These are phyloP conservation scores for Sympetrum striolatum DNA, from an alignment of 2,888 invertebrate genomes.

Conservation along the genomic window DNA sequence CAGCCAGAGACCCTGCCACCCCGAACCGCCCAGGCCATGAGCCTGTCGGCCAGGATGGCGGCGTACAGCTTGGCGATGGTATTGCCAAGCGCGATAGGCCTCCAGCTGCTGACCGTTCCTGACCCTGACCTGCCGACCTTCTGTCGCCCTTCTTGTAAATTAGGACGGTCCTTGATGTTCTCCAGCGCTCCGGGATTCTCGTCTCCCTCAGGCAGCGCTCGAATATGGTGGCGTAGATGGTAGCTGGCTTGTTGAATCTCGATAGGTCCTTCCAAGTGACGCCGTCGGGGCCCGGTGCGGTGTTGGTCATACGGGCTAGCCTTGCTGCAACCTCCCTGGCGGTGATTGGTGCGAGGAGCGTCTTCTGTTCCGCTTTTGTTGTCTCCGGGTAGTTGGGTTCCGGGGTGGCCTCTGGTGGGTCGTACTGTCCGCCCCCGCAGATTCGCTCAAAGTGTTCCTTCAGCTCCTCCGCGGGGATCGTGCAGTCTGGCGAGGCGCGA, in stretches of 20 bases:
- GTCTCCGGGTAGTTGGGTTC: too few relatives aligned
- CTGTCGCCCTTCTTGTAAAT: constrained; percentile 45
- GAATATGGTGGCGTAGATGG: constrained; percentile 37
- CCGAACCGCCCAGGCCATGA: neutral
- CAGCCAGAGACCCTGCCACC: neutral
- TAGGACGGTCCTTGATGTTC: constrained; percentile 44
- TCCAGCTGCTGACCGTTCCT: neutral
- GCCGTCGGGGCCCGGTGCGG: constrained; percentile 47
- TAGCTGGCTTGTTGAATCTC: neutral
- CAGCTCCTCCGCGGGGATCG: too few relatives aligned
- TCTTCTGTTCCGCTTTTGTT: too few relatives aligned
- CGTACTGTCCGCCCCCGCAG: too few relatives aligned
- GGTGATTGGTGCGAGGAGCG: too few relatives aligned
- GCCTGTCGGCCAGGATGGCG: constrained; percentile 18
- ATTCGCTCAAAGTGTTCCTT: too few relatives aligned
- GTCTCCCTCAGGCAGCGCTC: neutral
- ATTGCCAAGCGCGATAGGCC: constrained; percentile 1
- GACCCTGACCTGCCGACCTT: too few relatives aligned
- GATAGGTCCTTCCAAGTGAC: constrained; percentile 45
- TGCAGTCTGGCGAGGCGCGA: too few relatives aligned
- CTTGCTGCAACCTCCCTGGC: too few relatives aligned
- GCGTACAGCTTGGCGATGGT: constrained; percentile 32
- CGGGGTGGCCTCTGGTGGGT: too few relatives aligned
- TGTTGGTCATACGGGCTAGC: too few relatives aligned
- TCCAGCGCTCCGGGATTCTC: constrained; percentile 46